phyloP scores from a whole-genome alignment of 2,888 invertebrate genomes.

The Dryomyza anilis region DNA sequence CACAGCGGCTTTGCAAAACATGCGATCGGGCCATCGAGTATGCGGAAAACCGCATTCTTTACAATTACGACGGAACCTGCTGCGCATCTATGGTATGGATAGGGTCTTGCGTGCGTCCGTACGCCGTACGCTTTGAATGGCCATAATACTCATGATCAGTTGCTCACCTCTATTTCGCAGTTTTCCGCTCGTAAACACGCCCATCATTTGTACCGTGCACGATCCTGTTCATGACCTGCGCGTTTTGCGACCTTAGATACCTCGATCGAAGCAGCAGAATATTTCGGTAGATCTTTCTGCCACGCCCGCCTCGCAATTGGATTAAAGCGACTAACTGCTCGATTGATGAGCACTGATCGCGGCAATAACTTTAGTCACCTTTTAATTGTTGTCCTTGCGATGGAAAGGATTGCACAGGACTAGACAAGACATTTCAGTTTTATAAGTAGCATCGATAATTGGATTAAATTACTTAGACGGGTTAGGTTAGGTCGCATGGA shows the following conservation, averaged over 20 bases:
- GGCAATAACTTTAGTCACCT: slow-evolving; percentile 1
- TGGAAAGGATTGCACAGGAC: not conserved
- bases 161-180: slow-evolving; percentile 28
- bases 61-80: slow-evolving; percentile 3
- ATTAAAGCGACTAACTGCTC: slow-evolving; percentile 26
- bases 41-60: slow-evolving; percentile 10
- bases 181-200: slow-evolving; percentile 6
- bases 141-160: slow-evolving; percentile 52
- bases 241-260: not conserved
- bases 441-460: slow-evolving; percentile 35
- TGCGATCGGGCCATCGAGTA: not conserved
- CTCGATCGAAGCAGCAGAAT: no score
- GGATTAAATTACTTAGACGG: slow-evolving; percentile 30
- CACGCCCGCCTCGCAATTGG: slow-evolving; percentile 26
- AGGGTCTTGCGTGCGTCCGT: not conserved
- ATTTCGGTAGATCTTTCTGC: slow-evolving; percentile 16
- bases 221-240: no score
- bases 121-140: slow-evolving; percentile 40
- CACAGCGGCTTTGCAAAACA: not conserved
- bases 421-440: not conserved
- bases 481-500: not conserved
- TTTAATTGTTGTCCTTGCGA: slow-evolving; percentile 2
- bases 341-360: slow-evolving; percentile 1
- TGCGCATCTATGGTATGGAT: not conserved
- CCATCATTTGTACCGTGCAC: no score